Conservation (phyloP, 2,797 vertebrate genomes). For the Denticeps clupeoides region DNA sequence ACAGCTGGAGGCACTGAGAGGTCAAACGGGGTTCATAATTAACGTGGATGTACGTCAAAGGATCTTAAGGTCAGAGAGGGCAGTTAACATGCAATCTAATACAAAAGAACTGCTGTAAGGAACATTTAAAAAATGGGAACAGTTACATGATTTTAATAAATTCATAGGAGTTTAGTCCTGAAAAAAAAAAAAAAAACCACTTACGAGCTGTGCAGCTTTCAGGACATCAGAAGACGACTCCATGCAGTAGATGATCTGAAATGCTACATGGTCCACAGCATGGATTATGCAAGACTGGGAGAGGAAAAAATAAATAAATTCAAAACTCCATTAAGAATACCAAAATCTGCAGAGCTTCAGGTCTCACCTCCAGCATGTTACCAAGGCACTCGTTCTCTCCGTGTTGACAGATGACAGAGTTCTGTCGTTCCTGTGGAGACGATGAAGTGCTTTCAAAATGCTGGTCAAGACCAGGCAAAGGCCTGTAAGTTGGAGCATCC, state of each 20-base stretch:
- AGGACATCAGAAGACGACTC: constrained; percentile 51
- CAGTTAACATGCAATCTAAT: no score
- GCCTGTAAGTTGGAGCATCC: no score
- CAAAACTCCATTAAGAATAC: neutral
- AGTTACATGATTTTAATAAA: no score
- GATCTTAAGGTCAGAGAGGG: no score
- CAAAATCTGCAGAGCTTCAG: neutral
- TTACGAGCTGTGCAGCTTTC: constrained; percentile 44
- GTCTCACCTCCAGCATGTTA: constrained; percentile 73
- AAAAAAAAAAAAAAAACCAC: constrained; percentile 24
- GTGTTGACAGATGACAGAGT: constrained; percentile 70
- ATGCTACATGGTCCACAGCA: constrained; percentile 29
- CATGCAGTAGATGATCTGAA: constrained; percentile 69
- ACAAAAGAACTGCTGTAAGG: no score
- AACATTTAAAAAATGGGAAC: no score
- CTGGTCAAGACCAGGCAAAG: no score
- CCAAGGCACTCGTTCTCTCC: constrained; percentile 65
- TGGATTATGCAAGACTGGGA: constrained; percentile 66
- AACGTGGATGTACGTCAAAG: no score
- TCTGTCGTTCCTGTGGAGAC: constrained; percentile 42
- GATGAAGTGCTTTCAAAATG: no score
- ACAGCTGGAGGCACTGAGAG: constrained; percentile 70
- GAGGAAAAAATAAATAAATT: neutral
- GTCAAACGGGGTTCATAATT: neutral
- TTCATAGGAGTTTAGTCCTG: no score